A percentile compares a stretch with the other conserved stretches of the same genome.
Conservation (phyloP, 2,888 invertebrate genomes). For the Parelbella ahira region DNA sequence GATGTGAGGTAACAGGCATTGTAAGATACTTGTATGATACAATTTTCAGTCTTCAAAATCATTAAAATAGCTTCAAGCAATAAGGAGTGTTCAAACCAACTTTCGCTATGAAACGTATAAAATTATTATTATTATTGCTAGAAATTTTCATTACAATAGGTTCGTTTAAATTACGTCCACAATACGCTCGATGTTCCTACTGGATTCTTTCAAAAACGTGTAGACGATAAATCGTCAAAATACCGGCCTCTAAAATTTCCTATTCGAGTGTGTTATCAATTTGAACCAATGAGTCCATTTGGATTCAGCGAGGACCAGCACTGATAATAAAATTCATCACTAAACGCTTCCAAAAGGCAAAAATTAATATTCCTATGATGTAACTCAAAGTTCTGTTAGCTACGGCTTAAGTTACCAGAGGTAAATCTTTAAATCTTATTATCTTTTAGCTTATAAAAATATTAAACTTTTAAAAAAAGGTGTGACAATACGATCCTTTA, state of each 20-base stretch:
- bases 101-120: no score
- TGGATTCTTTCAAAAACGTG: constrained; percentile 11
- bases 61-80: no score
- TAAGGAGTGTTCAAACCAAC: no score
- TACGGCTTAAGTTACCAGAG: constrained; percentile 32
- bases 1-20: no score
- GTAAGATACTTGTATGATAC: no score
- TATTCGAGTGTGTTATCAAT: constrained; percentile 68
- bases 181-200: background rate
- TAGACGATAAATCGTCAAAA: constrained; percentile 17
- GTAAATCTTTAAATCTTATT: no score
- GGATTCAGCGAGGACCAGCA: constrained; percentile 62
- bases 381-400: constrained; percentile 59
- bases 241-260: constrained; percentile 21
- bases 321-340: constrained; percentile 77
- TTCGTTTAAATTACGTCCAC: background rate
- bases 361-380: constrained; percentile 78
- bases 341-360: constrained; percentile 65
- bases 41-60: no score
- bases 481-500: no score
- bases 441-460: no score
- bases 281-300: constrained; percentile 73
- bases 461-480: no score
- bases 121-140: no score
- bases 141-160: no score